Evolutionary conservation across 2,888 invertebrate species (phyloP), one percentile per base, ranked within the genome.

Genomic region (Ligdia adustata): DNA sequence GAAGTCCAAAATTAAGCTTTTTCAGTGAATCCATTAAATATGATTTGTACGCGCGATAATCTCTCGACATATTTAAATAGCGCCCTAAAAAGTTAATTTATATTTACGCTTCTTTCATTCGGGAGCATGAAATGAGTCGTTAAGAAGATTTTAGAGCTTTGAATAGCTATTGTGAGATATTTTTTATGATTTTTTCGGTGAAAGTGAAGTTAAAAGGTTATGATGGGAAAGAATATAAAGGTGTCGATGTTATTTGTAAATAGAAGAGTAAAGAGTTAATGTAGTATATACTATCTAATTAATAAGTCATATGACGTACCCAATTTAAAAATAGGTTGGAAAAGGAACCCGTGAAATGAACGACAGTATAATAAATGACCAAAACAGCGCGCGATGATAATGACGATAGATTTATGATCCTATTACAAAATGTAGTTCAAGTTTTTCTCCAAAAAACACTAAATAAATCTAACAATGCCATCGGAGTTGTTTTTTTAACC

Each of bases 31-130:
- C 37, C 50, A 41, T 51, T 46, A 51, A 39, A 46, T 22, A 51
- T 51, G 41, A 51, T 51, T 51, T 51, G 51, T 51, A 38, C 16
- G 37, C n/a, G 29, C 24, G 42, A 51, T 51, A 38, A 38, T 26
- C 28, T 42, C 42, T 31, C 29, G 35, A 26, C 33, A 34, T 46
- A 51, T 38, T n/a, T 46, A 51, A 33, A 46, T n/a, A 11, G 37
- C 12, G 38, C 45, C 33, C 33, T 41, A 41, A 45, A 45, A 34
- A 34, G 2, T 24, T 29, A 38, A 45, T 51, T 51, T 24, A 51
- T 44, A 45, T 39, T 42, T 42, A 42, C 34, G 28, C 18, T 37
- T 33, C 37, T 37, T 47, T 37, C 32, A 37, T 34, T 35, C 28
- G 40, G 40, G 35, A 27, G 22, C 3, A 22, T n/a, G 7, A 22